Base-by-base conservation (phyloP, 2,888 invertebrate species). In the Chironomus riparius region DNA sequence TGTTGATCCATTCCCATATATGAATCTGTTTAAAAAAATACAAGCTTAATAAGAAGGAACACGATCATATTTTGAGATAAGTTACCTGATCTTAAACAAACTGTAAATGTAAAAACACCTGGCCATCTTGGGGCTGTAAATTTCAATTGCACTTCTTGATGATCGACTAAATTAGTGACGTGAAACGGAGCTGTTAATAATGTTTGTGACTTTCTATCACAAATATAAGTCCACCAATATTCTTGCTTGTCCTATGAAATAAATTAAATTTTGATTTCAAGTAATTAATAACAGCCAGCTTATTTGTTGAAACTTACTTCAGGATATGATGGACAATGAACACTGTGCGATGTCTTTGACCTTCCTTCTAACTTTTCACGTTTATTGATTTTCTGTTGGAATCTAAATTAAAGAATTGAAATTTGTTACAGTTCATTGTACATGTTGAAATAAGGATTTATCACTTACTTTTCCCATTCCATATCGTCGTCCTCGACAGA, bases 211-310 rank as follows among this genome's bases (percentile, higher is more conserved):
- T 96, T 98, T 80, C 95, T 90, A 86, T 99, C 98, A 85, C 94
- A 94, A 80, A 99, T 92, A 84, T 98, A 99, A 78, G 98, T 92
- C 98, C 98, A 99, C 98, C 99, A 99, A 85, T 93, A 98, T 85
- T 99, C 99, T 83, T 97, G 97, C 83, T 99, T 97, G 79, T 92
- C 92, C 85, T 88, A 79, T 1, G 80, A 80, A 78, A 74, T 77
- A 73, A 71, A 47, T 48, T 10, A n/a, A 22, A n/a, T 69, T 28
- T 13, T 1, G 56, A 70, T 38, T 48, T 4, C n/a, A 15, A 28
- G 2, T 10, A 70, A 48, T 15, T 21, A 13, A 1, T 61, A 62
- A 62, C 3, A 62, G 6, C 5, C 13, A 18, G 6, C 15, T 12
- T 50, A 10, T 70, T 1, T 24, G 38, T n/a, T n/a, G n/a, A n/a